A percentile compares a stretch with the other conserved stretches of the same genome.
phyloP scores from a whole-genome alignment of 2,888 invertebrate species.

The Synergus laeviventris region DNA sequence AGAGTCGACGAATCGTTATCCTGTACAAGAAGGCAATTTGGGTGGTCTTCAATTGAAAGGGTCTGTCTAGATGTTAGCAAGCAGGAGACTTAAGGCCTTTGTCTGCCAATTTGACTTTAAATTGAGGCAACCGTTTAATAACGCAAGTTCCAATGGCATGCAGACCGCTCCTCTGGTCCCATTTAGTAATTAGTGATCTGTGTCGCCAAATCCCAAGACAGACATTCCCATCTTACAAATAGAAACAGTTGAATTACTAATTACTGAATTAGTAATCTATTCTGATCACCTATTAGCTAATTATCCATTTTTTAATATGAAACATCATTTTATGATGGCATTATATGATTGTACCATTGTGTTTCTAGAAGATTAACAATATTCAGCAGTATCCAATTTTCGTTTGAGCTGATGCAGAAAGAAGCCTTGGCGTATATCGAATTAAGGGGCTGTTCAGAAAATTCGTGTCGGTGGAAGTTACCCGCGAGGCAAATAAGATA shows the following conservation, averaged over 20 bases:
- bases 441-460: conserved; percentile 25
- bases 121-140: conserved; percentile 67
- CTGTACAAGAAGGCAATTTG: conserved; percentile 61
- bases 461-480: conserved; percentile 30
- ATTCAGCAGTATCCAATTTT: conserved; percentile 1
- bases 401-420: background rate
- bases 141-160: conserved; percentile 47
- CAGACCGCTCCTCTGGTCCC: conserved; percentile 47
- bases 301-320: too few species aligned
- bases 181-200: conserved; percentile 51
- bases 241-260: background rate
- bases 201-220: conserved; percentile 43
- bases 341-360: background rate
- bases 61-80: conserved; percentile 70
- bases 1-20: conserved; percentile 54
- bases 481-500: conserved; percentile 51
- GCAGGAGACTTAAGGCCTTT: conserved; percentile 70
- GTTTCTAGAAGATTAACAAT: background rate
- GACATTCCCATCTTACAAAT: conserved; percentile 9
- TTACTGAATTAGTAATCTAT: too few species aligned
- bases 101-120: conserved; percentile 70
- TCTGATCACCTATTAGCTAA: too few species aligned
- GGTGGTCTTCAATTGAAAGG: conserved; percentile 71
- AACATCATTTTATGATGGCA: too few species aligned
- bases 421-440: background rate